phyloP scores from a whole-genome alignment of 2,113 vertebrate species.

The Seriola aureovittata region DNA sequence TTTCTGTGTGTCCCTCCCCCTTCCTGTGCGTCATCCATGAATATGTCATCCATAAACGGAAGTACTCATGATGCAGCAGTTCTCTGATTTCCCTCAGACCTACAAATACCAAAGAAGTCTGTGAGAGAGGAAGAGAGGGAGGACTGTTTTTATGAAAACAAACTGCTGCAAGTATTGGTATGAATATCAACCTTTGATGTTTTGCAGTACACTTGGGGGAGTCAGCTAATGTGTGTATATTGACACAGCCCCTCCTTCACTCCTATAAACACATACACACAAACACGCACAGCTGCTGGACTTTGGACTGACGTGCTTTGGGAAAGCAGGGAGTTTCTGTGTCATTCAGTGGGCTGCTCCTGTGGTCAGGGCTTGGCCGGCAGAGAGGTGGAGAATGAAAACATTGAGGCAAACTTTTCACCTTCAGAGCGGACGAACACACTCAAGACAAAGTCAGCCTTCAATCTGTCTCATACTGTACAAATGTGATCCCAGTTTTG shows the following conservation, averaged over 20 bases:
- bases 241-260: conserved; percentile 49
- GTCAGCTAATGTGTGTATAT: conserved; percentile 44
- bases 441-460: background rate
- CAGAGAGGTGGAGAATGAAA: conserved; percentile 59
- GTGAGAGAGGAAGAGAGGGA: conserved; percentile 23
- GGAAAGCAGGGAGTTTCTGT: conserved; percentile 68
- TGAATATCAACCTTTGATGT: conserved; percentile 53
- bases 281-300: conserved; percentile 65
- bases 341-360: conserved; percentile 58
- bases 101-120: conserved; percentile 6
- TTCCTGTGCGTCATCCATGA: conserved; percentile 46
- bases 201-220: conserved; percentile 23
- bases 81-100: background rate
- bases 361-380: conserved; percentile 15
- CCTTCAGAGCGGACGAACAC: conserved; percentile 14
- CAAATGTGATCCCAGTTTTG: conserved; percentile 1
- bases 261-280: conserved; percentile 27
- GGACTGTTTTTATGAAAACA: conserved; percentile 47
- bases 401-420: conserved; percentile 48
- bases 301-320: conserved; percentile 63
- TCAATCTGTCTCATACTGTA: background rate
- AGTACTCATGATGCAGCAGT: conserved; percentile 10
- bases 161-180: conserved; percentile 40
- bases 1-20: conserved; percentile 19
- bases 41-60: conserved; percentile 45